These are phyloP conservation scores for Caenorhabditis brenneri DNA, from an alignment of 1,140 invertebrate species.

Conservation along the genomic window DNA sequence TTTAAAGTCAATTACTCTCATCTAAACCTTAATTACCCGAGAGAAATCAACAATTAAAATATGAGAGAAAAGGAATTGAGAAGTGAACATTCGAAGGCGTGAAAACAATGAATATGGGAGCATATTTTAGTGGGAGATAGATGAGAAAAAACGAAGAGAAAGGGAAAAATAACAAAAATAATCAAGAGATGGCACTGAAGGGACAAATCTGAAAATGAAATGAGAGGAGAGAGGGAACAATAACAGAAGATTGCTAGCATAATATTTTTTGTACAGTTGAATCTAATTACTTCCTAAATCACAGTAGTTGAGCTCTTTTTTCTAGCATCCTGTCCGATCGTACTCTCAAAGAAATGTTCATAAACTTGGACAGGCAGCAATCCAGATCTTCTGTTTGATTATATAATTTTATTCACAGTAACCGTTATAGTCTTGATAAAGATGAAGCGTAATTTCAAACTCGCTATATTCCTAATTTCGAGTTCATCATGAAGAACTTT, in stretches of 20 bases:
- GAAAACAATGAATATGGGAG: slow-evolving; percentile 19
- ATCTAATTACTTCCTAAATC: no score
- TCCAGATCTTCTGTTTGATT: no score
- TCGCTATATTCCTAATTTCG: no score
- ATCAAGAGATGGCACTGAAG: not conserved
- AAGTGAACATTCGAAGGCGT: not conserved
- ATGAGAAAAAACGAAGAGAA: not conserved
- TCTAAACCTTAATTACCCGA: not conserved
- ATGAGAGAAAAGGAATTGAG: not conserved
- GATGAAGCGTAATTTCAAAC: no score
- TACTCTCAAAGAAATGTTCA: no score
- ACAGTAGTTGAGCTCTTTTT: no score
- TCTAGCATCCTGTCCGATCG: no score
- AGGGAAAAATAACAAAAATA: not conserved
- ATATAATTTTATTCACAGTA: no score
- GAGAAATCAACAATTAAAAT: not conserved
- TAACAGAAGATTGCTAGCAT: not conserved
- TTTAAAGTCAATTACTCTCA: not conserved
- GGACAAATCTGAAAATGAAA: not conserved
- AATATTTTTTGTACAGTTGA: not conserved
- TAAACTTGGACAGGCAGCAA: no score
- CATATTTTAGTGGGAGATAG: not conserved
- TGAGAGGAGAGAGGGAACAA: no score
- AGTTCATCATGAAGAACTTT: no score
- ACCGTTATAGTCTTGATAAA: no score